phyloP scores from a whole-genome alignment of 2,797 vertebrate species.

The Coluber constrictor region DNA sequence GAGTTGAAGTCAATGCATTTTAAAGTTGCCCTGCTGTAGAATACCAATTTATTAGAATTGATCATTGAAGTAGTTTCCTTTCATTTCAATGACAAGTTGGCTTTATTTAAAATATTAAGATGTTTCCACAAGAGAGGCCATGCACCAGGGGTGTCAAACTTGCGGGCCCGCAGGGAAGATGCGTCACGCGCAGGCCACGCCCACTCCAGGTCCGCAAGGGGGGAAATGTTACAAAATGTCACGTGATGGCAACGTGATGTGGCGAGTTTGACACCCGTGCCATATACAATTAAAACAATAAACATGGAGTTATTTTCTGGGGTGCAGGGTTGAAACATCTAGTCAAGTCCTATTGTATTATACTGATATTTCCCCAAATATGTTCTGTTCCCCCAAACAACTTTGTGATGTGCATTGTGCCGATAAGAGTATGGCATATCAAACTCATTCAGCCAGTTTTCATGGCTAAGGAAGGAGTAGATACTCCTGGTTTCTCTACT shows the following conservation, averaged over 20 bases:
- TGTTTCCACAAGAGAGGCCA: not conserved
- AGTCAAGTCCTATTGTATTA: not conserved
- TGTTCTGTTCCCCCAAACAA: not conserved
- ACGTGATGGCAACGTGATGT: no score
- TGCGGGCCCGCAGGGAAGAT: no score
- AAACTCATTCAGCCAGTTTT: not conserved
- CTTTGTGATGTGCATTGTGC: not conserved
- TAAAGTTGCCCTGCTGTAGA: not conserved
- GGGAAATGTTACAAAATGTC: no score
- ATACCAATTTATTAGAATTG: not conserved
- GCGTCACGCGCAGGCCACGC: fast-evolving
- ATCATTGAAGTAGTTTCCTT: not conserved
- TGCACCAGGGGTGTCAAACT: no score
- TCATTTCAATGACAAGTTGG: not conserved
- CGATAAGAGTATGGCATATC: not conserved
- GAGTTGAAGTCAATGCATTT: not conserved
- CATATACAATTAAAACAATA: not conserved
- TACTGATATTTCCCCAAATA: not conserved
- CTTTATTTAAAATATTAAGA: not conserved
- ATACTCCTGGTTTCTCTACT: not conserved
- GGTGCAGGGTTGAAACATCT: not conserved
- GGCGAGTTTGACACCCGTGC: no score
- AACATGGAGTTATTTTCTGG: not conserved
- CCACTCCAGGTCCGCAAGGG: no score
- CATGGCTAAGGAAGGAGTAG: not conserved